Conservation (phyloP, 2,797 vertebrate species). For the Pseudopleuronectes americanus region DNA sequence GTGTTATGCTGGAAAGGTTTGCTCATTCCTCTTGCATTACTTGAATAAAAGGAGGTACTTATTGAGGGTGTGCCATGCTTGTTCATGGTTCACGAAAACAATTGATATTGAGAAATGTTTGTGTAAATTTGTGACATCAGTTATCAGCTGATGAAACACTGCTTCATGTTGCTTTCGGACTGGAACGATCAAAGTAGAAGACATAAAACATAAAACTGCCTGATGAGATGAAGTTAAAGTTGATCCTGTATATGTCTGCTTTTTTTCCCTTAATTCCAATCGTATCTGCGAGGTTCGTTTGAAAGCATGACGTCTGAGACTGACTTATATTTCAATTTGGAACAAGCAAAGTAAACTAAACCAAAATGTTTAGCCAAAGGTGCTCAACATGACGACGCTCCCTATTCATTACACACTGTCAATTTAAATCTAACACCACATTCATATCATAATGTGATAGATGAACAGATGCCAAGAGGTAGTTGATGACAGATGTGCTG, state of each 20-base stretch:
- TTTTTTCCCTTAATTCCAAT: background rate
- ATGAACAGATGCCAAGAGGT: constrained; percentile 26
- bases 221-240: constrained; percentile 9
- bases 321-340: constrained; percentile 71
- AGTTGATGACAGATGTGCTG: constrained; percentile 35
- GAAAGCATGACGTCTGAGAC: constrained; percentile 52
- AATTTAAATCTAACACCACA: constrained; percentile 52
- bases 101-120: constrained; percentile 72
- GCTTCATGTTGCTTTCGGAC: constrained; percentile 64
- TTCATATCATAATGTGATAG: constrained; percentile 38
- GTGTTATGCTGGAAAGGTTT: constrained; percentile 79
- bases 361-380: constrained; percentile 61
- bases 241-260: constrained; percentile 41
- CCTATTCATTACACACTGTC: constrained; percentile 55
- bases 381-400: constrained; percentile 57
- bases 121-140: constrained; percentile 59
- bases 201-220: constrained; percentile 38
- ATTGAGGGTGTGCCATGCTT: constrained; percentile 76
- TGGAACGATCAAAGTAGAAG: constrained; percentile 44
- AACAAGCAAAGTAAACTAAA: constrained; percentile 60
- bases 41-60: constrained; percentile 72
- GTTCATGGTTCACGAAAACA: constrained; percentile 72
- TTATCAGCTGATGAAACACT: constrained; percentile 71
- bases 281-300: constrained; percentile 57
- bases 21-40: constrained; percentile 80